Conservation (phyloP, 2,797 vertebrate species). For the Acestrorhynchus altus region DNA sequence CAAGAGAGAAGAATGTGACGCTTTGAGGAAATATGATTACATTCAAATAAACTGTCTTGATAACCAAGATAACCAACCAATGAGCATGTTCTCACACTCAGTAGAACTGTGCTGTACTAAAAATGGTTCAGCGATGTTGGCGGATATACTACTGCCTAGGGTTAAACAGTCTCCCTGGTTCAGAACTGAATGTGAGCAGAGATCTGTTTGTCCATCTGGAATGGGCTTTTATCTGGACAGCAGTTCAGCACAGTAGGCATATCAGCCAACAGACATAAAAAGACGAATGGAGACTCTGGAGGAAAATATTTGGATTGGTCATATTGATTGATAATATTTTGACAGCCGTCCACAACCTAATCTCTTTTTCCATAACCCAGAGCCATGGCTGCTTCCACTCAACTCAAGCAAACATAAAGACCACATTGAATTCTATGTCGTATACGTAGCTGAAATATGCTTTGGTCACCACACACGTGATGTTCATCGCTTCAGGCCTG, state of each 20-base stretch:
- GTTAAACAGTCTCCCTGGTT: slow-evolving; percentile 60
- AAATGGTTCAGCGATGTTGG: slow-evolving; percentile 58
- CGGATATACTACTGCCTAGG: slow-evolving; percentile 66
- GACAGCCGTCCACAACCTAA: slow-evolving; percentile 70
- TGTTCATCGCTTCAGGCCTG: background rate
- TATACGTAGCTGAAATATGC: slow-evolving; percentile 48
- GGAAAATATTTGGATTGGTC: slow-evolving; percentile 74
- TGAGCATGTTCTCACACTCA: slow-evolving; percentile 55
- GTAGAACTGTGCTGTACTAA: slow-evolving; percentile 60
- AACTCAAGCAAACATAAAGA: slow-evolving; percentile 42
- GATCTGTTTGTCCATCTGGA: slow-evolving; percentile 67
- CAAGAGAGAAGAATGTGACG: slow-evolving; percentile 40
- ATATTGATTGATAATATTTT: slow-evolving; percentile 76
- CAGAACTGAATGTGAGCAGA: slow-evolving; percentile 52
- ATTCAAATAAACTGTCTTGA: slow-evolving; percentile 58
- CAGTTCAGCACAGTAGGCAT: slow-evolving; percentile 62
- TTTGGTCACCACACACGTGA: slow-evolving; percentile 25
- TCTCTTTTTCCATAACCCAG: slow-evolving; percentile 60
- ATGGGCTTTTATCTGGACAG: slow-evolving; percentile 71
- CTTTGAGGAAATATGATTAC: slow-evolving; percentile 50
- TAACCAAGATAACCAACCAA: slow-evolving; percentile 57
- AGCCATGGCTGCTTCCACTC: slow-evolving; percentile 50
- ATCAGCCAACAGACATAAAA: slow-evolving; percentile 62
- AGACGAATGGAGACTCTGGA: slow-evolving; percentile 64
- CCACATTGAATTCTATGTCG: slow-evolving; percentile 50